These are phyloP conservation scores for Stomatorhinus walkeri DNA, from an alignment of 2,797 vertebrate species.

Conservation along the genomic window DNA sequence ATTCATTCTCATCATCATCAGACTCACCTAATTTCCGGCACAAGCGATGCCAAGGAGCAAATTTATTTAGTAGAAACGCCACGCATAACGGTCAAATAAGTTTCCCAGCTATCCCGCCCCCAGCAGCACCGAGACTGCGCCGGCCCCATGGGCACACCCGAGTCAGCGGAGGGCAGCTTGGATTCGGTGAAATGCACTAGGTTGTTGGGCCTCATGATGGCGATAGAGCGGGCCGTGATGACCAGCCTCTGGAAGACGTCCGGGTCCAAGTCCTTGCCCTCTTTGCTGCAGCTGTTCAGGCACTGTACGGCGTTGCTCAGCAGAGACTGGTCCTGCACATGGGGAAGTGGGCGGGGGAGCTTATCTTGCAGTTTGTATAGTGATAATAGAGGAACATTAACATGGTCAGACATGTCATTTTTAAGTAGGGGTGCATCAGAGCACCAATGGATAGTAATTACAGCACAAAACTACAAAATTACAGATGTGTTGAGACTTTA, in stretches of 20 bases:
- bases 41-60: not conserved
- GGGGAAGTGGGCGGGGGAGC: not conserved
- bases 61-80: not conserved
- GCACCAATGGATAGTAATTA: not conserved
- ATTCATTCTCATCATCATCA: not conserved
- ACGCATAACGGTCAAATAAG: not conserved
- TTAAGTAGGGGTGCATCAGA: not conserved
- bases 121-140: not conserved
- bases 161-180: constrained; percentile 69
- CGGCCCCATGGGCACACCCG: constrained; percentile 60
- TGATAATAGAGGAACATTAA: not conserved
- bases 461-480: not conserved
- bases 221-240: constrained; percentile 94
- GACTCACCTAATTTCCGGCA: not conserved
- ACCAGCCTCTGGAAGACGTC: constrained; percentile 96
- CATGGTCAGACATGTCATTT: not conserved
- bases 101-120: not conserved
- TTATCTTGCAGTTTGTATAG: not conserved
- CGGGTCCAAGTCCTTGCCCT: constrained; percentile 87
- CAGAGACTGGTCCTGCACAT: constrained; percentile 84
- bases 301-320: constrained; percentile 94
- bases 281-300: constrained; percentile 77
- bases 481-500: not conserved
- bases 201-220: constrained; percentile 96
- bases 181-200: constrained; percentile 93